Base-by-base conservation (phyloP, 64 coral and sea anemone genomes). In the Porites australiensis region DNA sequence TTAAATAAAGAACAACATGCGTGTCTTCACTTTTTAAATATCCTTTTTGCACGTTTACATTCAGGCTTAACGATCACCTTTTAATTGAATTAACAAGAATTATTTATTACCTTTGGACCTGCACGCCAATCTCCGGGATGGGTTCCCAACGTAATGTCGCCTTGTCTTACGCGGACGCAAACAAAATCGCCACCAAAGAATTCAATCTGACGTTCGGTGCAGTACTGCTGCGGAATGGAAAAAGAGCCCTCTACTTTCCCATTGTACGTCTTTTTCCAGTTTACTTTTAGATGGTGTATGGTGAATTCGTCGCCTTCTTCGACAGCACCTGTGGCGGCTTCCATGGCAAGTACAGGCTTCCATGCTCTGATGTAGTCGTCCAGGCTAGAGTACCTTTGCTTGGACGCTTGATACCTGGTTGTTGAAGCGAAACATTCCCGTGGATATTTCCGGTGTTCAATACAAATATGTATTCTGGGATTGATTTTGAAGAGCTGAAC, bases 401-500 rank as follows among this genome's bases (percentile, higher is more conserved):
- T 52, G 13, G 95, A 96, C 50, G 90, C 90, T 44, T 57, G 51
- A 8, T 18, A 44, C 2, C 79, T 69, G 16, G 95, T 21, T 55
- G 72, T 60, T 3, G 21, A 45, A 54, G 91, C 81, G 82, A 96
- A 96, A 65, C 95, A 96, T 5, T 88, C 76, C 10, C 52, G 71
- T 46, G 72, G 72, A 18, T 86, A 82, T 55, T 81, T 93, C 53
- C 75, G 86, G 89, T 96, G 95, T 78, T 96, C 95, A 16, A 96
- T 44, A 58, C 95, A 96, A 65, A 96, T 21, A 66, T 74, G 53
- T 6, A 96, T 66, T 16, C 43, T 62, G 4, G 95, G 79, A 6
- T 62, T 88, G 16, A 93, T 66, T 47, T 84, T 89, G 15, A 96
- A 89, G 8, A 93, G 80, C 60, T 96, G 95, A 74, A 96, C 51